Evolutionary conservation across 1,140 invertebrate genomes (phyloP), one percentile per base, ranked within the genome.

Genomic region (Micrasema longulum): DNA sequence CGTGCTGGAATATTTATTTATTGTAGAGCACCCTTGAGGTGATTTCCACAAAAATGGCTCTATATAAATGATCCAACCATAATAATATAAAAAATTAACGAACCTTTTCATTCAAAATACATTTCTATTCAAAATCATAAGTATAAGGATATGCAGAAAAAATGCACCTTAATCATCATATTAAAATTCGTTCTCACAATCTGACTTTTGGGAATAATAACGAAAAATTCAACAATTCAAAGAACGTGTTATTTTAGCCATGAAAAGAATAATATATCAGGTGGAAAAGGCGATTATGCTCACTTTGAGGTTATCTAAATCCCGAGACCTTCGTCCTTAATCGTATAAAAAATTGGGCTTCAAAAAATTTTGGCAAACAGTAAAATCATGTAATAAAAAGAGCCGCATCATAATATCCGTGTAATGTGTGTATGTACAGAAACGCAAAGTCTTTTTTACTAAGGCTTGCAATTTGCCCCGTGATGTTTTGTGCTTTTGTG

Each of bases 181-280:
- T n/a, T 31, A 31, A 31, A 31, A 31, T 53, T 53, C 2, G 2
- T 53, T 53, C 23, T 53, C 52, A 35, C 52, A 35, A n/a, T 53
- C 52, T n/a, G 52, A 26, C 52, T 53, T 31, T 31, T 5, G 52
- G 52, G 5, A n/a, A 23, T 23, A 31, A 23, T 53, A 53, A 14
- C 22, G 52, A 53, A 31, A 52, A 14, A 53, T n/a, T 23, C 11
- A 26, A 60, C 55, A 60, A 63, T 63, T 12, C 60, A 20, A 23
- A 45, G 38, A 63, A 63, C 60, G 60, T 63, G 60, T 63, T 63
- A 47, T 63, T 63, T 63, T 14, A 45, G 60, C 11, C 23, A 63
- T 63, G 22, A 63, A 63, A 26, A 47, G 60, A 63, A 45, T 63
- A 20, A 57, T 52, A 48, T 20, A 69, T 69, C 67, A 69, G 67